Evolutionary conservation across 92 coral and sea anemone species (phyloP), one percentile per base, ranked within the genome.

Genomic region (Chrysogorgia sp.): DNA sequence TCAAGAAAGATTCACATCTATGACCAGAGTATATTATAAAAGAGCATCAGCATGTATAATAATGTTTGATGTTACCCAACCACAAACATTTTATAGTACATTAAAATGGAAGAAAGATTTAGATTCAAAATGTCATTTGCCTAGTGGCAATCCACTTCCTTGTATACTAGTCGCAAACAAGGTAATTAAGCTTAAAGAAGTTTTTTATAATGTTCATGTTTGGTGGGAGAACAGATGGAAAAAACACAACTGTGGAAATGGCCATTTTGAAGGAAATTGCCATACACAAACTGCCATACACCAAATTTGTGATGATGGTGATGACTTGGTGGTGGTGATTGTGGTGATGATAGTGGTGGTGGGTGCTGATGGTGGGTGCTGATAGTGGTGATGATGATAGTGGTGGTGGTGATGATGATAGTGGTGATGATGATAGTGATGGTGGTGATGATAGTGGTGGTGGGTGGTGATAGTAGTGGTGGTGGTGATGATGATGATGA

Each of bases 21-120:
- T 93, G 98, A 93, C 98, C 14, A 87, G 98, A 67, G 98, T 93
- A 1, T 93, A 93, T 71, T 93, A 93, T 81, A 89, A 90, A 35
- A 92, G 96, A 31, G 98, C 98, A 12, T 92, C 96, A 33, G 98
- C 98, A 8, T 93, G 98, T 24, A 80, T 93, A 20, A 87, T 93
- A 2, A 91, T 93, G 98, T 93, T 93, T 69, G 98, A 91, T 74
- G 82, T 93, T 49, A 85, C 93, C 20, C 92, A 96, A 71, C 98
- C 86, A 81, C 93, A 91, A 40, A 86, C 98, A 47, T 93, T 93
- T 69, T 84, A 81, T 63, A 93, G 92, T 53, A 89, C 96, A 7
- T 68, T 91, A 12, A 89, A 85, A 74, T 93, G 98, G 98, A 93
- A 93, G 58, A 92, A 85, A 58, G 98, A 93, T 31, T 79, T 93